Conservation (phyloP, 2,888 invertebrate species). For the Phytoseiulus persimilis region DNA sequence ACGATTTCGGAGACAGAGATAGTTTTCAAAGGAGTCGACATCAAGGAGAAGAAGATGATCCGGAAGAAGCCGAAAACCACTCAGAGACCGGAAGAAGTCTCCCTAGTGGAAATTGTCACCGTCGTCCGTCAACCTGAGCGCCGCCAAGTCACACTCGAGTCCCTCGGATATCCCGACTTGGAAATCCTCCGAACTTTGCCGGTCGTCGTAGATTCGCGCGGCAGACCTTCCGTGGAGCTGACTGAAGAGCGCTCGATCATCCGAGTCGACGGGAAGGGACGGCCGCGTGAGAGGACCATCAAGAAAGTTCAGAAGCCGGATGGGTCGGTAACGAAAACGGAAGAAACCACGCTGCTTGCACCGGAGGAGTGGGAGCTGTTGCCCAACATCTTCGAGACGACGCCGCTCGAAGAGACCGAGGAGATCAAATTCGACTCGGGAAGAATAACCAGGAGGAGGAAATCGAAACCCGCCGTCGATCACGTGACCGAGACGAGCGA, state of each 20-base stretch:
- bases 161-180: conserved; percentile 23
- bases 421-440: not conserved
- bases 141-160: not conserved
- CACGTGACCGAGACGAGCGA: conserved; percentile 10
- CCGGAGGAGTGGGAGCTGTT: conserved; percentile 15
- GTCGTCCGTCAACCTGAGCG: not conserved
- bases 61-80: conserved; percentile 26
- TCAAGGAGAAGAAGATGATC: conserved; percentile 8
- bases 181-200: conserved; percentile 20
- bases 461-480: not conserved
- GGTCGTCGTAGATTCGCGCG: not conserved
- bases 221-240: not conserved
- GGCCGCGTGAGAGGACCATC: conserved; percentile 11
- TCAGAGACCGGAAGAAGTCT: not conserved
- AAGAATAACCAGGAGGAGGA: not conserved
- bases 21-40: not conserved
- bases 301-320: conserved; percentile 23
- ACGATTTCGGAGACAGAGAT: not conserved
- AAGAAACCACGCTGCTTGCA: not conserved
- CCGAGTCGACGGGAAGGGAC: not conserved
- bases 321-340: not conserved
- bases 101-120: not conserved
- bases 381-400: not conserved
- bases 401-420: conserved; percentile 17
- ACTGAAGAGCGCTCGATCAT: not conserved